Base-by-base conservation (phyloP, 2,797 vertebrate species). In the Myotis vivesi region DNA sequence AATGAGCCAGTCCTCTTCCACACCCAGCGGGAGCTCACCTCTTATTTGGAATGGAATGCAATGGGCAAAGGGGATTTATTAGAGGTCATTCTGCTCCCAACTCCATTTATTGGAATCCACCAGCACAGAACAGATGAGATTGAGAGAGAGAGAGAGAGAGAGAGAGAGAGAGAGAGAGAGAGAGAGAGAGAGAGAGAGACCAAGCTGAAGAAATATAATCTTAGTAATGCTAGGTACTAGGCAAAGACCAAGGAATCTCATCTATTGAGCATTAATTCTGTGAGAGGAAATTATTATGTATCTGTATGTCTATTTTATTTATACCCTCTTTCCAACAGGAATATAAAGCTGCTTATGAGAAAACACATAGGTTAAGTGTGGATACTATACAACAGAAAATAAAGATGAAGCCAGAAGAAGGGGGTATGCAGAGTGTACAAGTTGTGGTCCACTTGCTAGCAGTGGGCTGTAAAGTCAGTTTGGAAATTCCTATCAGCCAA, bases 391-490 rank as follows among this genome's bases (percentile, higher is more conserved):
- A 66, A 49, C 0, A 82, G 44, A 20, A 84, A 51, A 68, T 33
- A n/a, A 46, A 75, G 25, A 16, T 38, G 46, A 69, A 83, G 53
- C 33, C 66, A 69, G 69, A 49, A 33, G 55, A 49, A 36, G 44
- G 49, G 68, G 19, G 12, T 23, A 9, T 8, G 3, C 1, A 28
- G 7, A 19, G 3, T 0, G 0, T n/a, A n/a, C 15, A 2, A 19
- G 7, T n/a, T 64, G 28, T 11, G 28, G 41, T 66, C 3, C 12
- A 2, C 28, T 49, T 71, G 81, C 28, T 57, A 28, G 66, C 30
- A 5, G n/a, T 10, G 7, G 16, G 69, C 23, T 80, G 20, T 17
- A 57, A 49, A 38, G 2, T 12, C 28, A 83, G 30, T 38, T 44
- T 62, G 66, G 30, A 69, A 87, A 36, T 68, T 73, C 8, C 38